These are phyloP conservation scores for Ladona fulva DNA, from an alignment of 1,140 invertebrate species.

Conservation along the genomic window DNA sequence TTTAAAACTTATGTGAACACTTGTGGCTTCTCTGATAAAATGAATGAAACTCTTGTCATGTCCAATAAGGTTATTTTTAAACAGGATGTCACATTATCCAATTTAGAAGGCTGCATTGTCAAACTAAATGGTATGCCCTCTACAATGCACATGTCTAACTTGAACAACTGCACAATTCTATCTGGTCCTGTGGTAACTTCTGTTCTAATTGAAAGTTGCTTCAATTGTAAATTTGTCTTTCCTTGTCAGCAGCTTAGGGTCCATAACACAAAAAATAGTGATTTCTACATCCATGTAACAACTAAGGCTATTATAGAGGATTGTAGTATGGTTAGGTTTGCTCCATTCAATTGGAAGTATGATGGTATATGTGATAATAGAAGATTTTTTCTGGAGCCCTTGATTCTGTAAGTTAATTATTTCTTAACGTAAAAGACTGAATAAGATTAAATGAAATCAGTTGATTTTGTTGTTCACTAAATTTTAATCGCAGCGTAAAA, in stretches of 20 bases:
- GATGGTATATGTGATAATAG: too few species aligned
- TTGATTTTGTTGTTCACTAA: too few species aligned
- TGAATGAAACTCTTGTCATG: slow-evolving; percentile 52
- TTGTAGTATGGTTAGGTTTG: slow-evolving; percentile 65
- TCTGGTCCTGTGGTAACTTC: slow-evolving; percentile 85
- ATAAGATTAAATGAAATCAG: too few species aligned
- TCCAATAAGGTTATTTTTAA: slow-evolving; percentile 57
- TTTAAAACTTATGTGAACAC: slow-evolving; percentile 28
- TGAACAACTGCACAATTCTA: slow-evolving; percentile 63
- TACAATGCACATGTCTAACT: slow-evolving; percentile 73
- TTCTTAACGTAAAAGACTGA: too few species aligned
- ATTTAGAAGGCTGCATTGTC: slow-evolving; percentile 66
- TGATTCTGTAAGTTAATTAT: too few species aligned
- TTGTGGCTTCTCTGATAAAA: slow-evolving; percentile 54
- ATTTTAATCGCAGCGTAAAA: too few species aligned
- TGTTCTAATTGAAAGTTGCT: slow-evolving; percentile 78
- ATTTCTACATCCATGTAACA: slow-evolving; percentile 86
- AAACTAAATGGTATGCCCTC: slow-evolving; percentile 75
- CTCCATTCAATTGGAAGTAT: slow-evolving; percentile 77
- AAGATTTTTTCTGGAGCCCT: too few species aligned
- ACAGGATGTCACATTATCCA: slow-evolving; percentile 72
- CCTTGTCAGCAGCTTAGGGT: slow-evolving; percentile 89
- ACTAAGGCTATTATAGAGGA: slow-evolving; percentile 94
- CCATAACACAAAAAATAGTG: slow-evolving; percentile 65
- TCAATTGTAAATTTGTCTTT: slow-evolving; percentile 69